Base-by-base conservation (phyloP, 2,888 invertebrate genomes). In the Drosophila pegasa region DNA sequence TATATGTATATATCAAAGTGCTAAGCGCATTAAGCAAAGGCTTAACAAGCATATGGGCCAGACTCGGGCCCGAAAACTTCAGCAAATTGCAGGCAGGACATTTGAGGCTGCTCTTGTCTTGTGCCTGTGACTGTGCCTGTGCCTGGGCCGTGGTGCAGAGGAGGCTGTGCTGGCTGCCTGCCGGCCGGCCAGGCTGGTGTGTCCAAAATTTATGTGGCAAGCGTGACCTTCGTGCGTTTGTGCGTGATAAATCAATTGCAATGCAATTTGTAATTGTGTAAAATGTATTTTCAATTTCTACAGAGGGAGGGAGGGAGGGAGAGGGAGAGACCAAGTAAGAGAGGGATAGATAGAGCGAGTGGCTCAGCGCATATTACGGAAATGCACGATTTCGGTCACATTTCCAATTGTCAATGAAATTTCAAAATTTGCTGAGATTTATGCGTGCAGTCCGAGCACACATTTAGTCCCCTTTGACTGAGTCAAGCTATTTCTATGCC, bases 391-490 rank as follows among this genome's bases (percentile, higher is more conserved):
- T 85, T 82, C 72, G 85, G 87, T 78, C 86, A 82, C 86, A 87
- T 87, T 84, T 87, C 82, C 87, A 87, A 84, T 85, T 85, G 85
- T 85, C 85, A 85, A 85, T 87, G 87, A 81, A 82, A 85, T 87
- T 87, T 87, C 85, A 85, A 84, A 84, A 81, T 79, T 70, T 81
- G 68, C 72, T 43, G 66, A 87, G 87, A 85, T 85, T 85, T 85
- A 85, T 85, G 84, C 67, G 70, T 64, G 63, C 54, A 48, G 60
- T 67, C 51, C 71, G 54, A 69, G 52, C 62, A 22, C 35, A 37
- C 37, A 38, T 27, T 38, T 38, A 27, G 25, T 37, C 27, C 50
- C 33, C 29, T 35, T 22, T 50, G 50, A 22, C 50, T 71, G 63
- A 67, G 71, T 76, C 73, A 77, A 70, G 70, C 79, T 51, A 79